A percentile compares a stretch with the other conserved stretches of the same genome.
These are phyloP conservation scores for Dynastes grantii DNA, from an alignment of 2,888 invertebrate species.

Conservation along the genomic window DNA sequence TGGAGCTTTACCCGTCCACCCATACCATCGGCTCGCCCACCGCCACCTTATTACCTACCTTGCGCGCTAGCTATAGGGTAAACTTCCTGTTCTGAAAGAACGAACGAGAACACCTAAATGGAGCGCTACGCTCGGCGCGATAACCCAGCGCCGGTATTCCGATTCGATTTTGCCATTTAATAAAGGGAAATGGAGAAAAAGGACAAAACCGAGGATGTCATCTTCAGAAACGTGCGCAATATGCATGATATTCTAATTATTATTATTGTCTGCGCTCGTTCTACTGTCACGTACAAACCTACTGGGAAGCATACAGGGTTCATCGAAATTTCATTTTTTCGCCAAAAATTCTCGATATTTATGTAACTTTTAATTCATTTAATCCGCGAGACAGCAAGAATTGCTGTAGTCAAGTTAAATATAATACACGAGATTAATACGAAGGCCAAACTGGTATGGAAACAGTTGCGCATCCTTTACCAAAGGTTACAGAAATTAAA, in stretches of 20 bases:
- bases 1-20: not conserved
- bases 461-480: no score
- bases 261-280: slow-evolving; percentile 21
- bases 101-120: not conserved
- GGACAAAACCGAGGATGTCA: slow-evolving; percentile 9
- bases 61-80: not conserved
- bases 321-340: not conserved
- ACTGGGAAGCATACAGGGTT: not conserved
- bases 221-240: slow-evolving; percentile 15
- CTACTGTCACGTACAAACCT: slow-evolving; percentile 16
- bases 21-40: not conserved
- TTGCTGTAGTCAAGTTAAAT: no score
- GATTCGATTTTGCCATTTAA: slow-evolving; percentile 37
- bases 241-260: slow-evolving; percentile 25
- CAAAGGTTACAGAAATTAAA: no score
- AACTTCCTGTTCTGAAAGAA: slow-evolving; percentile 3
- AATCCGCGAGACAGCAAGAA: no score
- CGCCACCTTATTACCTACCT: not conserved
- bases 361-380: no score
- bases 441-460: no score
- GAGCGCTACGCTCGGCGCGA: not conserved
- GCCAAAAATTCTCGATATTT: no score
- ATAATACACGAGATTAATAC: no score
- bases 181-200: slow-evolving; percentile 14
- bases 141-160: not conserved